Evolutionary conservation across 2,113 vertebrate genomes (phyloP).

Genomic region (Trogon melanurus): DNA sequence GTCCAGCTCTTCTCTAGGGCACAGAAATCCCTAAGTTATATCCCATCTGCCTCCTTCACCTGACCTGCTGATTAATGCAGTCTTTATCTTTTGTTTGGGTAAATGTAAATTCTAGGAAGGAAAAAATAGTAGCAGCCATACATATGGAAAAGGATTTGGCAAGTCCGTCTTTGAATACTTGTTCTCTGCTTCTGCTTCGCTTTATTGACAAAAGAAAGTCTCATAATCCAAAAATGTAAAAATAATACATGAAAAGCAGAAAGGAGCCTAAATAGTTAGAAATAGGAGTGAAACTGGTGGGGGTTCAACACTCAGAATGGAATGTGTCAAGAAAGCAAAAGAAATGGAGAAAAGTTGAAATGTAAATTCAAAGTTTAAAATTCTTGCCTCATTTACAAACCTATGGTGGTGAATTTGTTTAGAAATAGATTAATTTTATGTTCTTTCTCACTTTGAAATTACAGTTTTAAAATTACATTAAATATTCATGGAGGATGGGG

Average conservation of each 20-base stretch:
- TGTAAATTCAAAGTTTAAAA: conserved; percentile 21
- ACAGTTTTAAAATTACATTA: conserved; percentile 53
- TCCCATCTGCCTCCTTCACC: neutral
- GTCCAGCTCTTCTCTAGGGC: neutral
- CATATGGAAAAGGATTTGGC: neutral
- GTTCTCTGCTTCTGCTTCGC: neutral
- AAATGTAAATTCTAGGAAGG: neutral
- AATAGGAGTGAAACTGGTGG: neutral
- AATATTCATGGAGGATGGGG: conserved; percentile 55
- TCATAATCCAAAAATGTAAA: neutral
- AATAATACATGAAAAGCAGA: neutral
- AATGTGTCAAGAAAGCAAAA: neutral
- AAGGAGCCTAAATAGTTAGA: neutral
- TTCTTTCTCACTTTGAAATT: conserved; percentile 34
- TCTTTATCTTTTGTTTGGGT: neutral
- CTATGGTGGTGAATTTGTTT: conserved; percentile 17
- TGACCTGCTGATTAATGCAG: neutral
- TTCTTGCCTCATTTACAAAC: conserved; percentile 17
- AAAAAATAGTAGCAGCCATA: neutral
- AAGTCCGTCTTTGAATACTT: neutral
- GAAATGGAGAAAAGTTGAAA: conserved; percentile 9
- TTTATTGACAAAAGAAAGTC: neutral
- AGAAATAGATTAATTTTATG: conserved; percentile 28
- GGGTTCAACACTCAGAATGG: neutral
- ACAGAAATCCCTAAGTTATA: neutral